Base-by-base conservation (phyloP, 2,888 invertebrate genomes). In the Drosophila atripex region DNA sequence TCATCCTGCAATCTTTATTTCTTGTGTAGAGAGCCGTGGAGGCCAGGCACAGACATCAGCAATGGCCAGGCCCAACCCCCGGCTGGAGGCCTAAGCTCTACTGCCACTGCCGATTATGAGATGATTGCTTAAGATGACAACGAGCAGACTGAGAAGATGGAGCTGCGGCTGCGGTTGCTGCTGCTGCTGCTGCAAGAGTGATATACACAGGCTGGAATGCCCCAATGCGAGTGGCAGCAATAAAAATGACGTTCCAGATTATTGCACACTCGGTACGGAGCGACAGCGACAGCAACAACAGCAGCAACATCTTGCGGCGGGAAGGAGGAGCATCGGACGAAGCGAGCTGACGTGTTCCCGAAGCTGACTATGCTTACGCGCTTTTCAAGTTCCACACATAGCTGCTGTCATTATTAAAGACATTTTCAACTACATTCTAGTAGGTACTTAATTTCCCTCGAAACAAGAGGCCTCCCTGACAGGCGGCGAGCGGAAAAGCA, bases 401-500 rank as follows among this genome's bases (percentile, higher is more conserved):
- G 86, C 73, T 88, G 83, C 85, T 85, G 85, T 85, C 88, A 85
- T 85, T 85, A 85, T 85, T 88, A 85, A 85, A 85, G 88, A 86
- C 88, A 86, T 87, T 85, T 87, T 85, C 88, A 85, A 87, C 85
- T 85, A 85, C 84, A 85, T 85, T 85, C 87, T 85, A 85, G 84
- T 84, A 78, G 87, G 85, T 86, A 85, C 84, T 85, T 85, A 86
- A 86, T 86, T 86, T 86, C 70, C 82, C 61, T 58, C 65, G 54
- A 56, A 66, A 70, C 63, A 63, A 63, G 61, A 51, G 54, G 56
- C 49, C 41, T 61, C 60, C 60, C 59, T 61, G 60, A 51, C 52
- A 43, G 35, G 58, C 52, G 39, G 35, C 45, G 52, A 35, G 11
- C 46, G 9, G 11, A 11, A n/a, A 41, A 60, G 51, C 64, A 51